phyloP scores from a whole-genome alignment of 2,888 invertebrate genomes.

The Ethmia dodecea region DNA sequence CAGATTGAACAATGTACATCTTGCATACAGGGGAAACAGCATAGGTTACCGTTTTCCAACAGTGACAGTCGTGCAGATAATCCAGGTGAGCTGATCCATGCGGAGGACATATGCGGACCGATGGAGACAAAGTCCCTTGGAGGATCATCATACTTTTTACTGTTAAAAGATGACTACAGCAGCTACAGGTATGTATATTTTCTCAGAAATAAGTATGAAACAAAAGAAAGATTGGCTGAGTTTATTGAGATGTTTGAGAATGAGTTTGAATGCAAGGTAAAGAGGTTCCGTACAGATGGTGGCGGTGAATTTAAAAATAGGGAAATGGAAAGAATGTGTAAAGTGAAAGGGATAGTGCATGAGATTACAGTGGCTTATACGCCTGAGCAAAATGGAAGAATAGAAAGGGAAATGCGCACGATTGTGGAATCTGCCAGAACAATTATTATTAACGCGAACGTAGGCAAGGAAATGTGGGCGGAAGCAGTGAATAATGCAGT shows the following conservation, averaged over 20 bases:
- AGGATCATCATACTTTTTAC: slow-evolving; percentile 10
- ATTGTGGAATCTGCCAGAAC: slow-evolving; percentile 13
- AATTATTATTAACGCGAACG: slow-evolving; percentile 6
- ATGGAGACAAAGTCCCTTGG: slow-evolving; percentile 6
- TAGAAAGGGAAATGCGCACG: slow-evolving; percentile 13
- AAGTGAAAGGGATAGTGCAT: slow-evolving; percentile 8
- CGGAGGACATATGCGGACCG: slow-evolving; percentile 7
- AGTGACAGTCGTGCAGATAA: slow-evolving; percentile 2
- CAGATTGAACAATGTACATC: slow-evolving; percentile 3
- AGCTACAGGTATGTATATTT: slow-evolving; percentile 13
- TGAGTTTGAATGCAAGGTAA: slow-evolving; percentile 7
- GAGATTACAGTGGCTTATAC: slow-evolving; percentile 9
- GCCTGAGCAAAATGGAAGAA: slow-evolving; percentile 14
- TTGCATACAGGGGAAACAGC: slow-evolving; percentile 6
- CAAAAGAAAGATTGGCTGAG: slow-evolving; percentile 3
- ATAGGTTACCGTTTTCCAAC: slow-evolving; percentile 4
- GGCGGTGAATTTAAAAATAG: slow-evolving; percentile 6
- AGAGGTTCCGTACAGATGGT: slow-evolving; percentile 6
- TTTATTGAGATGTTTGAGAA: slow-evolving; percentile 9
- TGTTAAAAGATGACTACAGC: slow-evolving; percentile 14
- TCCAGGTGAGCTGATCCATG: slow-evolving; percentile 5
- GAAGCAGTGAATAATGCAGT: slow-evolving; percentile 30
- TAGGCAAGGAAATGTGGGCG: slow-evolving; percentile 30
- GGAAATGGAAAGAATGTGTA: slow-evolving; percentile 4
- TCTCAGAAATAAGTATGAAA: slow-evolving; percentile 10